phyloP scores from a whole-genome alignment of 2,888 invertebrate genomes.

The Cylindroiulus punctatus region DNA sequence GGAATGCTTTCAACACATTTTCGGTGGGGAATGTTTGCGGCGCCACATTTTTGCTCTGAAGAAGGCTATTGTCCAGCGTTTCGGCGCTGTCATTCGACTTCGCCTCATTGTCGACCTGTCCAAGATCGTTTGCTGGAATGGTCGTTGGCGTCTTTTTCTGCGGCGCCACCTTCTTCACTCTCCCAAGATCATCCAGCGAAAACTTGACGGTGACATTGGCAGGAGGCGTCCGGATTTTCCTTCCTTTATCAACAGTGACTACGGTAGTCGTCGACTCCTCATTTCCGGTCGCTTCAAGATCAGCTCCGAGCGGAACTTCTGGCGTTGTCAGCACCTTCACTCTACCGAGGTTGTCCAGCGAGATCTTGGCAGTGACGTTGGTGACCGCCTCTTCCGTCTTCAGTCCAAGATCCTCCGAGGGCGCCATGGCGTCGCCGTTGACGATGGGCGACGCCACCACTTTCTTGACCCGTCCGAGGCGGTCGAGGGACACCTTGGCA shows the following conservation, averaged over 20 bases:
- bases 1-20: constrained; percentile 21
- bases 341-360: not conserved
- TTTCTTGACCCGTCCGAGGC: not conserved
- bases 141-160: not conserved
- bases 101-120: not conserved
- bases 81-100: not conserved
- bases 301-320: not conserved
- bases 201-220: not conserved
- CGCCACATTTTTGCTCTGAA: not conserved
- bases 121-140: not conserved
- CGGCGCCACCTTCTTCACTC: not conserved
- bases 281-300: not conserved
- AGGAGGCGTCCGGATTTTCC: not conserved
- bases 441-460: not conserved
- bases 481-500: not conserved
- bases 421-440: not conserved
- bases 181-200: not conserved
- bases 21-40: too few relatives aligned
- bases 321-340: not conserved
- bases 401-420: not conserved
- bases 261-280: not conserved
- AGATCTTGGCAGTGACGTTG: not conserved
- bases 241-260: not conserved
- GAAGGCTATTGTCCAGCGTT: too few relatives aligned
- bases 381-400: not conserved